Evolutionary conservation across 2,888 invertebrate species (phyloP), one percentile per base, ranked within the genome.

Genomic region (Pycnomerus fuliginosus): DNA sequence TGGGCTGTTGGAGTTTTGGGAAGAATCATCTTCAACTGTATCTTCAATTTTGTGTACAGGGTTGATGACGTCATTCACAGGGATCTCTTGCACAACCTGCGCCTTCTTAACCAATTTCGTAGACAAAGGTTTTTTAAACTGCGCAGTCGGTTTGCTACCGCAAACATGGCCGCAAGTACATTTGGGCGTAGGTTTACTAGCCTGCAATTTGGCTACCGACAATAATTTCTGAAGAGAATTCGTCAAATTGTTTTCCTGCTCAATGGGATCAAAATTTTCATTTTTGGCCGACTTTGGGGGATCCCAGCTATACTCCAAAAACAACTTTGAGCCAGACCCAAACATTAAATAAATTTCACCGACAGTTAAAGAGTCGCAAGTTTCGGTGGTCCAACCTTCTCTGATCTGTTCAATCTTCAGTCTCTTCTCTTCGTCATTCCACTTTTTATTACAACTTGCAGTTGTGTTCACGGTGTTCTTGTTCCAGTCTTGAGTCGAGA

Each of bases 311-410:
- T 90, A 91, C 67, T 90, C 87, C 14, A 90, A 69, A 42, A 83
- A 79, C 16, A 91, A 70, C 69, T 83, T 86, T 0, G 87, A 85
- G 46, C 90, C 84, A 41, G 77, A 75, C 10, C 87, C 87, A 68
- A 84, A 85, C 84, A 94, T 90, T 32, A 95, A 76, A 72, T 92
- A 94, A 40, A 95, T 72, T 72, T 96, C 94, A 0, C 94, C 94
- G 16, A 96, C 78, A 2, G 91, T 90, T 25, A 94, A 78, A 17
- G 87, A 84, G 3, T 86, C 87, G 1, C 86, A 83, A 63, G 85
- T 86, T 10, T 79, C 74, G 4, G 79, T 66, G 36, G 87, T 91
- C 93, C 94, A 95, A 0, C 94, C 94, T 44, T 74, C 73, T 47
- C 74, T 69, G 10, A 83, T 75, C 64, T 77, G 78, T 14, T 55